A percentile compares a stretch with the other conserved stretches of the same genome.
phyloP scores from a whole-genome alignment of 2,888 invertebrate genomes.

The Mesoligia furuncula region DNA sequence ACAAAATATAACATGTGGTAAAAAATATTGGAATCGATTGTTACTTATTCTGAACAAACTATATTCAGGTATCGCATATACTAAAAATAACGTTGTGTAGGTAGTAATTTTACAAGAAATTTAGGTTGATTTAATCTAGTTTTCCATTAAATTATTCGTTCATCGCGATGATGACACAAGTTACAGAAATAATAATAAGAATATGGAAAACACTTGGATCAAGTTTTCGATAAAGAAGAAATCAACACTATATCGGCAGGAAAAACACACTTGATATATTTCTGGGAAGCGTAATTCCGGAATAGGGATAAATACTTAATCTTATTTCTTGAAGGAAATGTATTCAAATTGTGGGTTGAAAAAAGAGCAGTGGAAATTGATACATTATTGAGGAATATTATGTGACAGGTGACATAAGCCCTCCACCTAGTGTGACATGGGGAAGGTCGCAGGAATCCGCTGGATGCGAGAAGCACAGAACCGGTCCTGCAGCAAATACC shows the following conservation, averaged over 20 bases:
- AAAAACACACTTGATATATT: constrained; percentile 19
- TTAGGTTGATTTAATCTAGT: not conserved
- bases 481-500: not conserved
- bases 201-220: constrained; percentile 15
- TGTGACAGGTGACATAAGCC: not conserved
- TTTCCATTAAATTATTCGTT: not conserved
- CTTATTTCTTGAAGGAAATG: constrained; percentile 5
- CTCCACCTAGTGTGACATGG: not conserved
- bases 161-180: not conserved
- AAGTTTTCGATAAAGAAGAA: constrained; percentile 43
- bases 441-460: not conserved
- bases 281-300: not conserved
- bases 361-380: not conserved
- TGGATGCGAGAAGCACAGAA: not conserved
- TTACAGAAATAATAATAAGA: constrained; percentile 3
- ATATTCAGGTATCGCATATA: too few relatives aligned
- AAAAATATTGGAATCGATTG: too few relatives aligned
- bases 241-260: constrained; percentile 27
- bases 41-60: too few relatives aligned
- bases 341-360: too few relatives aligned
- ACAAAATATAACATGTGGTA: too few relatives aligned
- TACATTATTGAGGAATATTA: not conserved
- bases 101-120: not conserved
- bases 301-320: not conserved
- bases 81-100: too few relatives aligned